Evolutionary conservation across 2,888 invertebrate species (phyloP).

Genomic region (Rotaria magnacalcarata): DNA sequence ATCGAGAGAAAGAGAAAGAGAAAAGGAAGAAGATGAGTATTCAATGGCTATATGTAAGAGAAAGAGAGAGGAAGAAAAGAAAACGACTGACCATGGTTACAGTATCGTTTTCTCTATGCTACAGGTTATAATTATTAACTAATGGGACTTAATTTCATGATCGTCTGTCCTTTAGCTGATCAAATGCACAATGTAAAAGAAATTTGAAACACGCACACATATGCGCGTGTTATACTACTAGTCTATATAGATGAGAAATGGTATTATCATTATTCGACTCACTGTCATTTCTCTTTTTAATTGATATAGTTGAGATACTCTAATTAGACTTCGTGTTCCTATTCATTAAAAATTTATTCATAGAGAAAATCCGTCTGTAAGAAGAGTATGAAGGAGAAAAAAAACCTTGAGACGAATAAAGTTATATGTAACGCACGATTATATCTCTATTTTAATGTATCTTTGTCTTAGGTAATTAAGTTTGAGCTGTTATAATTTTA

Average conservation of each 20-base stretch:
- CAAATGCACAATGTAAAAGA: background rate
- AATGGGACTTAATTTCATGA: background rate
- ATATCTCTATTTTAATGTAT: background rate
- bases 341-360: background rate
- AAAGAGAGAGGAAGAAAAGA: background rate
- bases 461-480: background rate
- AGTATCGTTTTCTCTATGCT: too few species aligned
- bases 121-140: background rate
- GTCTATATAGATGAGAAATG: background rate
- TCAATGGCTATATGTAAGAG: too few species aligned
- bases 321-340: background rate
- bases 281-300: background rate
- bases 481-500: background rate
- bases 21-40: background rate
- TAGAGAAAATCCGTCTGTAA: background rate
- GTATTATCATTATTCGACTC: background rate
- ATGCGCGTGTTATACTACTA: background rate
- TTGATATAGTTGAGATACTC: background rate
- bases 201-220: background rate
- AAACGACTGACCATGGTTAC: background rate
- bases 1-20: background rate
- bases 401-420: background rate
- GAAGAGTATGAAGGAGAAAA: background rate
- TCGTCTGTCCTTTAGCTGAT: background rate
- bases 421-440: background rate